Conservation (phyloP, 2,888 invertebrate genomes). For the Sphaerophoria taeniata region DNA sequence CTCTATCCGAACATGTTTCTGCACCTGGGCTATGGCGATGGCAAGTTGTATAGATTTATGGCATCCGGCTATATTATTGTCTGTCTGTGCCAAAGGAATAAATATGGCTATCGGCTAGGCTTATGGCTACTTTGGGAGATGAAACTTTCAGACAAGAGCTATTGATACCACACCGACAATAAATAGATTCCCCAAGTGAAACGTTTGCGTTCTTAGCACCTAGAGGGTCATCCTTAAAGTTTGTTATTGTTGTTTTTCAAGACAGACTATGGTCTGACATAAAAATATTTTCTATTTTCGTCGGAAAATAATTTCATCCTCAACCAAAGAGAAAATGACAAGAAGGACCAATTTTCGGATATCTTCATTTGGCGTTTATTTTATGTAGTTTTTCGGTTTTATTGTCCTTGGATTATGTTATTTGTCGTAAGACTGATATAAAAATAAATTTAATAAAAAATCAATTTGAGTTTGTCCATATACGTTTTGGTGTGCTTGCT, state of each 20-base stretch:
- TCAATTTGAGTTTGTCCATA: slow-evolving; percentile 9
- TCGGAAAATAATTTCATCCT: not conserved
- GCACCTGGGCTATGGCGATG: slow-evolving; percentile 21
- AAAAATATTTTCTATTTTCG: not conserved
- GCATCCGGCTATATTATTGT: slow-evolving; percentile 11
- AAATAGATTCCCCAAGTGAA: not conserved
- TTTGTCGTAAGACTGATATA: slow-evolving; percentile 2
- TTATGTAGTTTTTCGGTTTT: not conserved
- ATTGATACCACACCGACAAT: not conserved
- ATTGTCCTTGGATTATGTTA: slow-evolving; percentile 25
- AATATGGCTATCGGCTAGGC: not conserved
- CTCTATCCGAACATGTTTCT: not conserved
- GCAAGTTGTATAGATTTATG: slow-evolving; percentile 22
- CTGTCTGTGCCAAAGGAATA: slow-evolving; percentile 28
- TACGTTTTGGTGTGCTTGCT: not conserved
- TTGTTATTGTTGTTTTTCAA: not conserved
- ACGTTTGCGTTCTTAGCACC: slow-evolving; percentile 6
- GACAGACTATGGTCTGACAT: not conserved
- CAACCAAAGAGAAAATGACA: not conserved
- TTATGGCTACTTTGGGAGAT: not conserved
- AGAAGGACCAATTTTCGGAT: not conserved
- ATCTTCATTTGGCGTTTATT: not conserved
- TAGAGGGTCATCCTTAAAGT: slow-evolving; percentile 4
- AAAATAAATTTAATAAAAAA: slow-evolving; percentile 31
- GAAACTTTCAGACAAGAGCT: not conserved